Evolutionary conservation across 2,797 vertebrate genomes (phyloP).

Genomic region (Petrocephalus schoutedeni): DNA sequence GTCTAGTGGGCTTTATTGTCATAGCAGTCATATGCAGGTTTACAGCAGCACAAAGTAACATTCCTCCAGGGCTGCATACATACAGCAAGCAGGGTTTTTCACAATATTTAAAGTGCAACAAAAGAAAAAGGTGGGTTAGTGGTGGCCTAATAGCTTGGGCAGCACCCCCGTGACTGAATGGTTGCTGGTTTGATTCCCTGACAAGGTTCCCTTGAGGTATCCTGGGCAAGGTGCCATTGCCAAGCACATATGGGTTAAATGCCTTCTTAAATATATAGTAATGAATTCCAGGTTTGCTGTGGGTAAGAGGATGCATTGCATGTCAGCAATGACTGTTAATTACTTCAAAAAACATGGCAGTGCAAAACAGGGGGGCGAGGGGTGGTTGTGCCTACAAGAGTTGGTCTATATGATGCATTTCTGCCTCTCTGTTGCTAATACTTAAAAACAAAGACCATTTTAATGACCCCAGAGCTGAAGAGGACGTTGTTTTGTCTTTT

Average conservation of each 20-base stretch:
- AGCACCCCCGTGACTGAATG: too few species aligned
- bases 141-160: too few species aligned
- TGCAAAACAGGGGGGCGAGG: neutral
- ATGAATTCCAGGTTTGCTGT: too few species aligned
- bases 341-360: neutral
- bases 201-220: too few species aligned
- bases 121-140: neutral
- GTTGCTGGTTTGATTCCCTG: too few species aligned
- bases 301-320: too few species aligned
- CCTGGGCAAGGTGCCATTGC: too few species aligned
- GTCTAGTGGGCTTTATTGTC: neutral
- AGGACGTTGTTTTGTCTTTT: slow-evolving; percentile 16
- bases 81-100: neutral
- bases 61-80: neutral
- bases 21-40: neutral
- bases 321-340: too few species aligned
- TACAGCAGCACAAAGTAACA: neutral
- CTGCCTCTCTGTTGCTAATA: neutral
- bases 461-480: neutral
- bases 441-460: neutral
- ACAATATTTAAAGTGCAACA: neutral
- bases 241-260: too few species aligned
- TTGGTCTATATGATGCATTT: neutral
- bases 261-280: too few species aligned
- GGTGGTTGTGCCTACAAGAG: neutral